Evolutionary conservation across 2,113 vertebrate genomes (phyloP).

Genomic region (Nothobranchius kuhntae): DNA sequence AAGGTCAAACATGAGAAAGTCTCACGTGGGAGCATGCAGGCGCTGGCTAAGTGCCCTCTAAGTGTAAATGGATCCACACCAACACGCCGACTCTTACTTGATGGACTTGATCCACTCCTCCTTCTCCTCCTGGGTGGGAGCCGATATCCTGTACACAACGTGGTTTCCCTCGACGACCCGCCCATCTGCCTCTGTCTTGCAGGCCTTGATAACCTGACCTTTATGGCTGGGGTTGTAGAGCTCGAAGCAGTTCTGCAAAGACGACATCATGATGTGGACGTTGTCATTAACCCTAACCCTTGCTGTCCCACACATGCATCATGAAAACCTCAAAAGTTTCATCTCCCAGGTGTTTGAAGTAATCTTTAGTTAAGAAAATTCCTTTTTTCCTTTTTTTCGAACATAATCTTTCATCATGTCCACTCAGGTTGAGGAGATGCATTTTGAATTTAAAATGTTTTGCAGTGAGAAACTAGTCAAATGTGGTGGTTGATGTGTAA

Average conservation of each 20-base stretch:
- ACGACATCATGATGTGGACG: not conserved
- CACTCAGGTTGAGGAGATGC: no score
- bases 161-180: conserved; percentile 98
- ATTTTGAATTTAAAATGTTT: no score
- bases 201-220: conserved; percentile 97
- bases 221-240: conserved; percentile 96
- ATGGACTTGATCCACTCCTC: conserved; percentile 99
- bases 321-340: no score
- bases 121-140: conserved; percentile 94
- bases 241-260: conserved; percentile 92
- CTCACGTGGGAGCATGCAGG: conserved; percentile 51
- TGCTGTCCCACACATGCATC: no score
- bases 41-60: conserved; percentile 60
- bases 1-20: conserved; percentile 72
- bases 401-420: no score
- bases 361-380: no score
- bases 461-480: no score
- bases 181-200: conserved; percentile 96
- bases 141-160: conserved; percentile 97
- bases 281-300: no score
- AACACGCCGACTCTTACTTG: conserved; percentile 81
- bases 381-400: no score
- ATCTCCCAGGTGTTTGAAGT: no score
- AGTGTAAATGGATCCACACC: conserved; percentile 65
- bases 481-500: no score